Percentiles rank a stretch among this genome's conserved stretches.
These are phyloP conservation scores for Helarctos malayanus DNA, from an alignment of 2,797 vertebrate species.

Conservation along the genomic window DNA sequence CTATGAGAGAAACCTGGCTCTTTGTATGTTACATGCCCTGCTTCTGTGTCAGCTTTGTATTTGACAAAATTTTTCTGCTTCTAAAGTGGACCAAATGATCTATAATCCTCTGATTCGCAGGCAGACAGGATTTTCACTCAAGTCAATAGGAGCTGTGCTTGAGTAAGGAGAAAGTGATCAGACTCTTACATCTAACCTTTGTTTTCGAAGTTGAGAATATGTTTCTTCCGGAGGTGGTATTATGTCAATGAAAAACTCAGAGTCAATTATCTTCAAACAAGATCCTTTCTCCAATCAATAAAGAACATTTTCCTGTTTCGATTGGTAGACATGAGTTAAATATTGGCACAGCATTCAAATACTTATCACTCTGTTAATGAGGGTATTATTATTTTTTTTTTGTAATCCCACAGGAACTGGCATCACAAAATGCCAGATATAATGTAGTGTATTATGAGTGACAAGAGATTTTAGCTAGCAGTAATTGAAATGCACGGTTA, in stretches of 20 bases:
- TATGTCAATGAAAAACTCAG: slow-evolving; percentile 65
- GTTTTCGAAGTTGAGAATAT: slow-evolving; percentile 69
- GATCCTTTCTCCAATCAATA: slow-evolving; percentile 83
- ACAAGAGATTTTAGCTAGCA: slow-evolving; percentile 65
- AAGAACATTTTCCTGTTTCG: slow-evolving; percentile 77
- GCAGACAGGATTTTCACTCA: slow-evolving; percentile 32
- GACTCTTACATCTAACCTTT: slow-evolving; percentile 54
- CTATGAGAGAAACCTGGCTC: not conserved
- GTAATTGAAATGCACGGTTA: slow-evolving; percentile 68
- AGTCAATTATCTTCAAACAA: slow-evolving; percentile 82
- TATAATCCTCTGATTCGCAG: slow-evolving; percentile 67
- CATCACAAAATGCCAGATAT: slow-evolving; percentile 54
- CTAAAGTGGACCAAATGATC: slow-evolving; percentile 51
- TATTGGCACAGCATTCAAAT: slow-evolving; percentile 76
- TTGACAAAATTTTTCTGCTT: slow-evolving; percentile 40
- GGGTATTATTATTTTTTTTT: slow-evolving; percentile 10
- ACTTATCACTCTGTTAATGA: slow-evolving; percentile 79
- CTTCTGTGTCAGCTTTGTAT: not conserved
- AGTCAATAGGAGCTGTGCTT: slow-evolving; percentile 55
- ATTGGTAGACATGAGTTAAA: slow-evolving; percentile 68
- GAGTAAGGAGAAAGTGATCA: slow-evolving; percentile 66
- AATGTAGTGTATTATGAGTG: slow-evolving; percentile 44
- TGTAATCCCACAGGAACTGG: slow-evolving; percentile 58
- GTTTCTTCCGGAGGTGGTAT: slow-evolving; percentile 72
- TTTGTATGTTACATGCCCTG: not conserved